These are phyloP conservation scores for Gymnopithys bicolor DNA, from an alignment of 2,797 vertebrate genomes.

Conservation along the genomic window DNA sequence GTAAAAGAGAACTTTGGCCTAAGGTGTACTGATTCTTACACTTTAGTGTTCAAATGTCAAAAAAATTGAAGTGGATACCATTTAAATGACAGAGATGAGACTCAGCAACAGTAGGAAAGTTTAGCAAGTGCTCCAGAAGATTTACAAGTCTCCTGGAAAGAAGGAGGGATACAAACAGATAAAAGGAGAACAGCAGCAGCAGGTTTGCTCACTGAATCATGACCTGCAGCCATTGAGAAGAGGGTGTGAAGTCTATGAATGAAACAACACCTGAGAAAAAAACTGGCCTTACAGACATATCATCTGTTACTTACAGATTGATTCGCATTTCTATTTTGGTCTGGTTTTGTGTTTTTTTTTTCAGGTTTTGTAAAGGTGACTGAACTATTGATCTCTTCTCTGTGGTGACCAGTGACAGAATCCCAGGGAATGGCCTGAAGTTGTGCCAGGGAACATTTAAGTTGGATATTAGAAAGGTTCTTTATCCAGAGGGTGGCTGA, in stretches of 20 bases:
- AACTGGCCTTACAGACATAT: neutral
- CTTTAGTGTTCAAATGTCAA: neutral
- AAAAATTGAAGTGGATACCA: neutral
- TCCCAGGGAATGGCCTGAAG: neutral
- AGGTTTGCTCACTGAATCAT: neutral
- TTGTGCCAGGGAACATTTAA: neutral
- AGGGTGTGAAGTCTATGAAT: neutral
- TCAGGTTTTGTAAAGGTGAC: neutral
- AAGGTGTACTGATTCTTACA: neutral
- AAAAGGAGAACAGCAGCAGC: neutral
- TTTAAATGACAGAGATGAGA: neutral
- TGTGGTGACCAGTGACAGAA: neutral
- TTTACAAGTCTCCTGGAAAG: neutral
- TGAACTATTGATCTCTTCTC: neutral
- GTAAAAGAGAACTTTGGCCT: neutral
- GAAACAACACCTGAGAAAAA: neutral
- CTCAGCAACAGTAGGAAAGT: neutral
- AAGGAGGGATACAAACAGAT: neutral
- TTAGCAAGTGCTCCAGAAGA: neutral
- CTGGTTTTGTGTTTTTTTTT: neutral
- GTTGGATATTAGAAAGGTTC: neutral
- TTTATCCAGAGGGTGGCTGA: neutral
- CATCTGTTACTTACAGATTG: neutral
- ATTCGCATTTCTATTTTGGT: neutral
- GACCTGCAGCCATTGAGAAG: neutral